These are phyloP conservation scores for Drosophila mauritiana DNA, from an alignment of 1,140 invertebrate genomes.

Conservation along the genomic window DNA sequence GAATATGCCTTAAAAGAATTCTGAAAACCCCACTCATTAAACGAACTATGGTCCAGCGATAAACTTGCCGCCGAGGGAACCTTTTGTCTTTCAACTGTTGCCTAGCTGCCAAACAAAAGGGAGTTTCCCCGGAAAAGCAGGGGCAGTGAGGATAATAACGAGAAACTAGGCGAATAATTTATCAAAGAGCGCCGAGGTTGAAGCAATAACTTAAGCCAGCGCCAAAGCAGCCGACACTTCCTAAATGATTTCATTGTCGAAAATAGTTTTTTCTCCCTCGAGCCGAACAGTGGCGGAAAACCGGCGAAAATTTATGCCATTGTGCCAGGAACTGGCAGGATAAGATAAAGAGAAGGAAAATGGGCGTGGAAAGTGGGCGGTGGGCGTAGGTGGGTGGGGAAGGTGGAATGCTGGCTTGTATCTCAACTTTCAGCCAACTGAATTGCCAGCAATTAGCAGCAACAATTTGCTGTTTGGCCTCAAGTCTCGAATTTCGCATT, in stretches of 20 bases:
- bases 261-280: slow-evolving; percentile 61
- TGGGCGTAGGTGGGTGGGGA: background rate
- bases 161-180: slow-evolving; percentile 60
- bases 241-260: slow-evolving; percentile 78
- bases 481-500: slow-evolving; percentile 54
- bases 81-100: slow-evolving; percentile 49
- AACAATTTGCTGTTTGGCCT: slow-evolving; percentile 79
- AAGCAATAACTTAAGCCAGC: slow-evolving; percentile 55
- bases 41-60: slow-evolving; percentile 41
- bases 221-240: slow-evolving; percentile 59
- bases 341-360: slow-evolving; percentile 1
- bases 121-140: background rate
- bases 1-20: background rate
- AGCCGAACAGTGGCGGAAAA: slow-evolving; percentile 42
- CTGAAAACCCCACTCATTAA: slow-evolving; percentile 23
- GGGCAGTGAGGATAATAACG: slow-evolving; percentile 8
- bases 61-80: background rate
- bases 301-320: slow-evolving; percentile 48
- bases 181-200: slow-evolving; percentile 69
- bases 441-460: slow-evolving; percentile 78
- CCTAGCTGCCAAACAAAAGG: slow-evolving; percentile 18
- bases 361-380: background rate
- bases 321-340: slow-evolving; percentile 9
- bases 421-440: slow-evolving; percentile 52
- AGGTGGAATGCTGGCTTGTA: slow-evolving; percentile 21